These are phyloP conservation scores for Rhyacichthys aspro DNA, from an alignment of 2,797 vertebrate genomes.

Conservation along the genomic window DNA sequence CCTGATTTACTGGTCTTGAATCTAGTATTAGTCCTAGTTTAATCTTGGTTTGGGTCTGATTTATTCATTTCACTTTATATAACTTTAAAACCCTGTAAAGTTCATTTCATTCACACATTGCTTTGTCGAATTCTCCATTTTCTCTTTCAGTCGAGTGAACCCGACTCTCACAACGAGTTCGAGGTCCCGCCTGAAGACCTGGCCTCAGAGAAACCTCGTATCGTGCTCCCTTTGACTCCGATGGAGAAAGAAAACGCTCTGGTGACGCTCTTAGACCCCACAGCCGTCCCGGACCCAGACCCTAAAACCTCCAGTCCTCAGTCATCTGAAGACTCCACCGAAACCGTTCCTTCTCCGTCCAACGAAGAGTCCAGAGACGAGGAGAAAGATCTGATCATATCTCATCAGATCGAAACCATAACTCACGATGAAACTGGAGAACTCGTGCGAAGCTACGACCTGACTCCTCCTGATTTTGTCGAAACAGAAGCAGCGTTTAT, in stretches of 20 bases:
- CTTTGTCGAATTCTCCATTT: background rate
- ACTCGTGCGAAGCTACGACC: slow-evolving; percentile 66
- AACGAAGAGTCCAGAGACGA: slow-evolving; percentile 30
- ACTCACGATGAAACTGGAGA: slow-evolving; percentile 63
- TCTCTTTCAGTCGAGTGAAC: slow-evolving; percentile 53
- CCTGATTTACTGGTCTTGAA: too few relatives aligned
- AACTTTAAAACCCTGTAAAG: too few relatives aligned
- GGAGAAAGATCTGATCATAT: slow-evolving; percentile 63
- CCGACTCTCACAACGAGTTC: slow-evolving; percentile 69
- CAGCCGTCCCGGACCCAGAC: slow-evolving; percentile 19
- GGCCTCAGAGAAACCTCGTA: slow-evolving; percentile 29
- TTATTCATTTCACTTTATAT: too few relatives aligned
- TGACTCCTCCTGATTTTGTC: slow-evolving; percentile 28
- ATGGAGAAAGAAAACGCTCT: slow-evolving; percentile 67
- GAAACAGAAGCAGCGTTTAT: slow-evolving; percentile 25
- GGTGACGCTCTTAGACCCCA: slow-evolving; percentile 60
- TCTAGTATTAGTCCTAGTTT: too few relatives aligned
- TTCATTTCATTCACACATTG: too few relatives aligned
- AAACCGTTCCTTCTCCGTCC: slow-evolving; percentile 31
- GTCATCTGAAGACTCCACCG: background rate
- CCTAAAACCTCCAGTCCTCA: background rate
- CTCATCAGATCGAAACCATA: slow-evolving; percentile 74
- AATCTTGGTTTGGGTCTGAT: too few relatives aligned
- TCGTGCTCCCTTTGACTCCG: slow-evolving; percentile 41
- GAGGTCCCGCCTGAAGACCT: slow-evolving; percentile 48